Evolutionary conservation across 2,113 vertebrate genomes (phyloP), one percentile per base, ranked within the genome.

Genomic region (Uria aalge): DNA sequence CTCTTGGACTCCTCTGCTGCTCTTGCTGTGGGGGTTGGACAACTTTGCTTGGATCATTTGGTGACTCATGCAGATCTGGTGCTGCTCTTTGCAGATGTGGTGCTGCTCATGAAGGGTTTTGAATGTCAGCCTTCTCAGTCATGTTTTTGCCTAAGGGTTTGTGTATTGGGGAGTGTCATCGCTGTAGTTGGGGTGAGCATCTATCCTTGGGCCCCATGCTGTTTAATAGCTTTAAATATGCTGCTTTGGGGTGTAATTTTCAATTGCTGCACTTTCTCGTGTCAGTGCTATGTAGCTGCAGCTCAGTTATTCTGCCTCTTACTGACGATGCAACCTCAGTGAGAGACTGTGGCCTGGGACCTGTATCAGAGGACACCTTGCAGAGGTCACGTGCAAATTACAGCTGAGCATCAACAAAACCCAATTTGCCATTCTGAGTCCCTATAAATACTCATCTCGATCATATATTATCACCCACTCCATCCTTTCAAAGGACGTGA

Each of bases 281-380:
- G 47, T 62, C 80, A 50, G 50, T 34, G 36, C 36, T 62, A 11
- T 40, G 59, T 23, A 92, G 50, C 41, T 88, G 36, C 67, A 86
- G 19, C 34, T 94, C 24, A 12, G 40, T 45, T 79, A 52, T 71
- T 83, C 57, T 71, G 34, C n/a, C 30, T 75, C 30, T 56, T 30
- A 47, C 11, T 0, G 0, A 36, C 43, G 27, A 0, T 9, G 21
- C 29, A 86, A 32, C 60, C 56, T 91, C 56, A 64, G 40, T 11
- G 32, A 81, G 12, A 52, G 32, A 63, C 17, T 4, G 7, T 34
- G 47, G 34, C 73, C 73, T 68, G 53, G 66, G 27, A 85, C 57
- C 12, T 53, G 41, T 77, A 52, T 43, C 34, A 24, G 64, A 1
- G 2, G 68, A 64, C 24, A 89, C 69, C 32, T 94, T 85, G 48